A percentile compares a stretch with the other conserved stretches of the same genome.
phyloP scores from a whole-genome alignment of 2,797 vertebrate genomes.

The Spizella passerina region DNA sequence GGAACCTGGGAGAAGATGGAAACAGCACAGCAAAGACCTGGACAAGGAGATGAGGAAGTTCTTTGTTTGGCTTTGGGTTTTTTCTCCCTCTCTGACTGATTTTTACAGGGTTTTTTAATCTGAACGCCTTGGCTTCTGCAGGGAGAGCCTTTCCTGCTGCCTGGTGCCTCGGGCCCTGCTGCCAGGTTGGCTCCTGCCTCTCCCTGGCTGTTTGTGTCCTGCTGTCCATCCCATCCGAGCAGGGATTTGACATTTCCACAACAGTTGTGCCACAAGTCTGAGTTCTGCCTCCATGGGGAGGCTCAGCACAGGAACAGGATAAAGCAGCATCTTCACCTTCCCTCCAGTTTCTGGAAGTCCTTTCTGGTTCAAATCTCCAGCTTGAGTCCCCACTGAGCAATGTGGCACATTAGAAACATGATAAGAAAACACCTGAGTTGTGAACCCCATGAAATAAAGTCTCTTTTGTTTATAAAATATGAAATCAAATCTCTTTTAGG shows the following conservation, averaged over 20 bases:
- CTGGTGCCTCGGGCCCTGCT: background rate
- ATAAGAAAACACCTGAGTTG: background rate
- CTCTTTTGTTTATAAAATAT: background rate
- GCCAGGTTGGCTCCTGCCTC: background rate
- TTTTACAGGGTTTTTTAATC: background rate
- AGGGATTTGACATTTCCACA: background rate
- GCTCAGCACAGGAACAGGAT: background rate
- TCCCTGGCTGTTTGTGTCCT: background rate
- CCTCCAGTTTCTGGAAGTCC: background rate
- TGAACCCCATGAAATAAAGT: background rate
- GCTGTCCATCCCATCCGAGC: background rate
- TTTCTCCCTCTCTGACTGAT: accelerated
- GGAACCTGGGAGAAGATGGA: background rate
- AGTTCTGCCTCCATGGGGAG: background rate
- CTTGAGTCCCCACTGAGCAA: background rate
- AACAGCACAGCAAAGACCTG: background rate
- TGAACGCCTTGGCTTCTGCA: background rate
- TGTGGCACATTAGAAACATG: accelerated
- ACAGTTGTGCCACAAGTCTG: accelerated
- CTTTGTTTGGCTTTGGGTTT: accelerated
- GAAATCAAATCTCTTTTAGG: background rate
- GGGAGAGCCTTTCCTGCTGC: background rate
- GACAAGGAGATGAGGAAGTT: background rate
- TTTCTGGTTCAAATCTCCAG: background rate
- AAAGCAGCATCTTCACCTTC: background rate